Base-by-base conservation (phyloP, 2,113 vertebrate genomes). In the Vidua chalybeata region DNA sequence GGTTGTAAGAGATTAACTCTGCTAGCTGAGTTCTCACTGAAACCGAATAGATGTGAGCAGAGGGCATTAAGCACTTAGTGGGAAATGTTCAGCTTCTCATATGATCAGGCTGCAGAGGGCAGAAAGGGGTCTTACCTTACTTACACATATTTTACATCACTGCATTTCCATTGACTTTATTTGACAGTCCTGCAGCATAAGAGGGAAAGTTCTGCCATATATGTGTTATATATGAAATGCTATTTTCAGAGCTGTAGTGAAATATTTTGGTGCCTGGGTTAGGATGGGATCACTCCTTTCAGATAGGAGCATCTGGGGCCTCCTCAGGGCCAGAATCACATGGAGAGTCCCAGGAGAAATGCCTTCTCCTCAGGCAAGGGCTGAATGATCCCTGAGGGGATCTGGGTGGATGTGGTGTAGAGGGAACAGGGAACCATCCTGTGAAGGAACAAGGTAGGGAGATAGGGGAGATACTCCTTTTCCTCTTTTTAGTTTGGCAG, bases 11-110 rank as follows among this genome's bases (percentile, higher is more conserved):
- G 56, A 88, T 83, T 83, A 68, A 83, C 41, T 96, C 77, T 37
- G 30, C 54, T 73, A 67, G 68, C 46, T 83, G 78, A 86, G 74
- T 93, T 91, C 72, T 95, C 59, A 52, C 48, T 90, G 91, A 94
- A 93, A 93, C 84, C 59, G 63, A 84, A 87, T 93, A 92, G 59
- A 91, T 80, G 59, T 48, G 85, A 84, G 66, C 55, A 92, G 73
- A 93, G 61, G 68, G 56, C 49, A 84, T 17, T 61, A 75, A 82
- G 69, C 33, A 84, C 74, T 79, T 91, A 51, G 23, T 0, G 4
- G 64, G 56, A 90, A 93, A 80, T 46, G 43, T 79, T 94, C 24
- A 59, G 55, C 68, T 91, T 80, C 67, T 84, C 56, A n/a, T 91
- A 78, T 67, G 48, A 92, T 71, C 63, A 81, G 56, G n/a, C 51